These are phyloP conservation scores for Zoanthus gigantus DNA, from an alignment of 92 coral and sea anemone genomes.

Conservation along the genomic window DNA sequence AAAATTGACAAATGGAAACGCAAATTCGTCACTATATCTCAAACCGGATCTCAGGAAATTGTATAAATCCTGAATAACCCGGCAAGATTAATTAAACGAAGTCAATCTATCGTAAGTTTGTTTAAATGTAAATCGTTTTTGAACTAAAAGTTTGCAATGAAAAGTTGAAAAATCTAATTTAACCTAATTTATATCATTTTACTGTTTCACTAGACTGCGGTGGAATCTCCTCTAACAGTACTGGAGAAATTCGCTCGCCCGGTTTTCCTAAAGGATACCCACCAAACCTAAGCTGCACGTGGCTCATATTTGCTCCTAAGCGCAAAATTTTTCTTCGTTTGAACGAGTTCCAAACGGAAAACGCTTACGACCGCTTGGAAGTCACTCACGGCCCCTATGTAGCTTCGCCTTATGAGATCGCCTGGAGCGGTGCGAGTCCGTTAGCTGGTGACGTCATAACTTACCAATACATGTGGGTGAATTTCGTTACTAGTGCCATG, in stretches of 20 bases:
- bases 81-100: too few species aligned
- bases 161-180: too few species aligned
- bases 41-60: too few species aligned
- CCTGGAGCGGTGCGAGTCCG: conserved; percentile 91
- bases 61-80: too few species aligned
- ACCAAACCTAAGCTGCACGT: conserved; percentile 81
- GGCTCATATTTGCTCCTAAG: conserved; percentile 84
- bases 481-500: conserved; percentile 81
- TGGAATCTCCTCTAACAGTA: conserved; percentile 74
- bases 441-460: conserved; percentile 77
- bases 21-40: too few species aligned
- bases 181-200: background rate
- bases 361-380: conserved; percentile 88
- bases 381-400: conserved; percentile 92
- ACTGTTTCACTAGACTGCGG: conserved; percentile 84
- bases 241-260: conserved; percentile 91
- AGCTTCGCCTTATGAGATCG: conserved; percentile 78
- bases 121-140: too few species aligned
- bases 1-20: too few species aligned
- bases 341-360: conserved; percentile 85
- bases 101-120: too few species aligned
- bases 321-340: conserved; percentile 75
- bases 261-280: conserved; percentile 91
- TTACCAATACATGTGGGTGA: conserved; percentile 88
- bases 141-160: too few species aligned